These are phyloP conservation scores for Tortricodes alternella DNA, from an alignment of 2,888 invertebrate species.

Conservation along the genomic window DNA sequence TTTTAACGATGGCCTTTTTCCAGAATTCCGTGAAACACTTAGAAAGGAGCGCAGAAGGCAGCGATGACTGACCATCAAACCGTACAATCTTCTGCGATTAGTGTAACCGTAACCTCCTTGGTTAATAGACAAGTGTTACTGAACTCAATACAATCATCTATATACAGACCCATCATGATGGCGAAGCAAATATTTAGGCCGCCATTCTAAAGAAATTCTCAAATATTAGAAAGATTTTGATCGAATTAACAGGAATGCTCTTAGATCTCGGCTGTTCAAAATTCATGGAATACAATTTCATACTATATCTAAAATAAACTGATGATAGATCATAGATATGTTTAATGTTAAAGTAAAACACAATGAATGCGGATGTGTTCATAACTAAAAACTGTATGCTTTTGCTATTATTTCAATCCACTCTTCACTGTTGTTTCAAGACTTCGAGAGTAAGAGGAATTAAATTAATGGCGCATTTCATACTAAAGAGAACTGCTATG, in stretches of 20 bases:
- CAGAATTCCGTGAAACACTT: neutral
- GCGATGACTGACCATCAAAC: slow-evolving; percentile 29
- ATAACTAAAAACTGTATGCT: slow-evolving; percentile 15
- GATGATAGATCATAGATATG: neutral
- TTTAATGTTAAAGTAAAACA: neutral
- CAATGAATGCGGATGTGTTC: slow-evolving; percentile 14
- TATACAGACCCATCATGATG: slow-evolving; percentile 9
- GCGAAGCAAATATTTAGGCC: slow-evolving; percentile 11
- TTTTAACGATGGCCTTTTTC: neutral
- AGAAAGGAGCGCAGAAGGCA: slow-evolving; percentile 17
- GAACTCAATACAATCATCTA: slow-evolving; percentile 22
- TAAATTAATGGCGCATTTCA: neutral
- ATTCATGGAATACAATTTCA: neutral
- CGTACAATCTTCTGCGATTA: slow-evolving; percentile 33
- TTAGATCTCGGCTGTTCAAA: neutral
- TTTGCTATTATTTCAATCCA: neutral
- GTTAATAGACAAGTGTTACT: slow-evolving; percentile 31
- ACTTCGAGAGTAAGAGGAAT: slow-evolving; percentile 1
- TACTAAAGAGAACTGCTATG: neutral
- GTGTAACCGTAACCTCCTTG: slow-evolving; percentile 35
- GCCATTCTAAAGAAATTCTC: slow-evolving; percentile 9
- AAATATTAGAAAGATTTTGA: neutral
- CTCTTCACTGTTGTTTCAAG: neutral
- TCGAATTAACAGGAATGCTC: neutral
- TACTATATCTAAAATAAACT: neutral